Base-by-base conservation (phyloP, 2,888 invertebrate species). In the Strigamia crassipes region DNA sequence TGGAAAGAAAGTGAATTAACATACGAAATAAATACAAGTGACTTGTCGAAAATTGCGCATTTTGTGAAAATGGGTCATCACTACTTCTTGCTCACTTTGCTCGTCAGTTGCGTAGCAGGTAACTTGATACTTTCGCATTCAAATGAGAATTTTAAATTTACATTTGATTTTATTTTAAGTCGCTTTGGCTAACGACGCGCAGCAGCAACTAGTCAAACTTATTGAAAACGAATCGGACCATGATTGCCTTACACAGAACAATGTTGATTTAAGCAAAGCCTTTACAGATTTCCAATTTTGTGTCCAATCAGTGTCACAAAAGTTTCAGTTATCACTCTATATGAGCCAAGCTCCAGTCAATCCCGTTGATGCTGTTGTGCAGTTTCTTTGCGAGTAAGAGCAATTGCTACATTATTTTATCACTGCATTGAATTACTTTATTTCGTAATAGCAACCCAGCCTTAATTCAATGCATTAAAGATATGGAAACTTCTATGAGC, bases 161-260 rank as follows among this genome's bases (percentile, higher is more conserved):
- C 38, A 51, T 18, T 18, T 51, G 1, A 27, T 27, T 27, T 27
- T 3, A 56, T 31, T 73, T 73, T 13, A 23, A 73, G 73, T 31
- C 12, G 73, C 31, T 13, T 73, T 73, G 10, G 6, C 10, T 31
- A n/a, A 73, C 27, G 31, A 73, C 0, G 6, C 13, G 2, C 31
- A 27, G 8, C 73, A 73, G 31, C 73, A 73, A 73, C 73, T 73
- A 5, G 12, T 73, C 23, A 73, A 73, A 27, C 31, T 73, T 31
- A 15, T 73, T 12, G 73, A 73, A 73, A 73, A 73, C 23, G 73
- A 73, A n/a, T 73, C 73, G 27, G 73, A 73, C 31, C 31, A 73
- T 12, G 73, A 27, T 1, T 73, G 73, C 31, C n/a, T 31, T 10
- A 8, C 4, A 31, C 27, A 31, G 13, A 23, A 73, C 12, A 73